A percentile compares a stretch with the other conserved stretches of the same genome.
These are phyloP conservation scores for Atherinosoma microstoma DNA, from an alignment of 2,797 vertebrate genomes.

Conservation along the genomic window DNA sequence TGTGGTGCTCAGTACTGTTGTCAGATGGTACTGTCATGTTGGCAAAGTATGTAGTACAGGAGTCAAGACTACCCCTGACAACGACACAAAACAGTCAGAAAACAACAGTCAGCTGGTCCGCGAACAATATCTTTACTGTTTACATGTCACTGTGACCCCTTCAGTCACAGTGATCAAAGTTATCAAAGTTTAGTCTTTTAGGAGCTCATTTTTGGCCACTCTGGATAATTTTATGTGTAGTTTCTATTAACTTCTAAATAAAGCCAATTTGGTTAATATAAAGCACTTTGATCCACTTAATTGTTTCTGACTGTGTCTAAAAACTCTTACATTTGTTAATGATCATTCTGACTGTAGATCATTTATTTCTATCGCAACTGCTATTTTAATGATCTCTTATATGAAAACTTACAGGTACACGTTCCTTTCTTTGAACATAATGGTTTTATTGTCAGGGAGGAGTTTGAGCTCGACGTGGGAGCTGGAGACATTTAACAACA, in stretches of 20 bases:
- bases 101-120: not conserved
- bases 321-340: too few species aligned
- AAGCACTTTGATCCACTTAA: too few species aligned
- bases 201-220: not conserved
- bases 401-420: not conserved
- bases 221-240: not conserved
- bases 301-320: not conserved
- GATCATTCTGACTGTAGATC: not conserved
- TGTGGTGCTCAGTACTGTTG: not conserved
- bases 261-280: too few species aligned
- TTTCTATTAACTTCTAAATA: not conserved
- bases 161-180: not conserved
- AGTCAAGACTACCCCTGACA: not conserved
- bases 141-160: too few species aligned
- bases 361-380: not conserved
- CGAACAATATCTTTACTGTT: not conserved
- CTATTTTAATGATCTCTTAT: not conserved
- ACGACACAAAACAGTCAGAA: not conserved
- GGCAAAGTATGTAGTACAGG: not conserved
- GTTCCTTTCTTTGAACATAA: constrained; percentile 8
- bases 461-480: constrained; percentile 15
- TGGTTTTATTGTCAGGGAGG: constrained; percentile 5
- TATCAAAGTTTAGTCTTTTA: not conserved
- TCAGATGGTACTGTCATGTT: constrained; percentile 1
- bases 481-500: not conserved